Base-by-base conservation (phyloP, 2,888 invertebrate genomes). In the Gnatocerus cornutus region DNA sequence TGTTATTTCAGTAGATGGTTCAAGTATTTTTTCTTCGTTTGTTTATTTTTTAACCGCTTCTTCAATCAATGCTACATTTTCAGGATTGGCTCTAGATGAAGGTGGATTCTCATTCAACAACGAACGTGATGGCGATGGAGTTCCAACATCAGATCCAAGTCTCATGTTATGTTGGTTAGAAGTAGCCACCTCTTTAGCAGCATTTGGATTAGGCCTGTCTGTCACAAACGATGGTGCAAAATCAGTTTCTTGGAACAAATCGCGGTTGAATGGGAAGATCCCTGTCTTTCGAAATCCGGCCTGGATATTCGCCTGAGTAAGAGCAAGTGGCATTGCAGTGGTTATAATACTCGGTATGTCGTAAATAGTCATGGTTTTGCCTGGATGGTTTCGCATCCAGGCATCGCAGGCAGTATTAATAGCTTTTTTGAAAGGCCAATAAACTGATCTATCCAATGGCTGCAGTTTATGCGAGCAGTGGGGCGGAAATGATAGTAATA, bases 361-460 rank as follows among this genome's bases (percentile, higher is more conserved):
- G 52, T 69, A 71, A 33, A 73, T 71, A n/a, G 72, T 72, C 27
- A 72, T 72, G 5, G 37, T 58, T 41, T 73, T 71, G 1, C 71
- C 74, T 4, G 73, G 37, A 63, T 73, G 67, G 56, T 37, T 67
- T 12, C 41, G n/a, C 59, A 73, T 66, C 72, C 71, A 73, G 3
- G 14, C 48, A 63, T 69, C 56, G 7, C 21, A 14, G n/a, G 64
- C 59, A 8, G 37, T 56, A 52, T 48, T 52, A n/a, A 65, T 8
- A 27, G 21, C 59, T 29, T 43, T 65, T 10, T 73, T 71, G 12
- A 68, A 59, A 7, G 71, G 71, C 1, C 71, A 67, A 46, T 27
- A 73, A 13, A 73, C 67, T 14, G 50, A 21, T 9, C 45, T 21
- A 52, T 74, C 71, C 8, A 12, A 21, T 21, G 64, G 74, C 45